phyloP scores from a whole-genome alignment of 2,797 vertebrate genomes.

The Helostoma temminkii region DNA sequence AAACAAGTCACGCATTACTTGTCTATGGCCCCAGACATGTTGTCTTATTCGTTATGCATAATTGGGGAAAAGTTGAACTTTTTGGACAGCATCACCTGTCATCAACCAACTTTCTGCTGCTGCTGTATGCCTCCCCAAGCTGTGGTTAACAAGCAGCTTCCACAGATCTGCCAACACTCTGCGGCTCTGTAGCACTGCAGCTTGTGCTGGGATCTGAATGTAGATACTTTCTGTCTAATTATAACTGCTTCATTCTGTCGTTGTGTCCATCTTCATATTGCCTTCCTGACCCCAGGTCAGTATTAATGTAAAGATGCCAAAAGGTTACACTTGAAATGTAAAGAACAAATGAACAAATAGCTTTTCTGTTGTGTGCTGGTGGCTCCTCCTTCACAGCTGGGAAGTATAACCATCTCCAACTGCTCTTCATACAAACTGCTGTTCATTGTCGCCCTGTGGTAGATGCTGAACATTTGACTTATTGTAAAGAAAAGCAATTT shows the following conservation, averaged over 20 bases:
- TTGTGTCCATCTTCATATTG: neutral
- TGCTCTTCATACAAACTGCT: conserved; percentile 7
- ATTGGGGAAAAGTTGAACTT: conserved; percentile 3
- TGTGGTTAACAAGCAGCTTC: conserved; percentile 22
- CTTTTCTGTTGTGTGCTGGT: conserved; percentile 29
- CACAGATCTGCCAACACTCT: conserved; percentile 4
- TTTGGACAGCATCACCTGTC: conserved; percentile 1
- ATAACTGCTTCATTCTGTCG: neutral
- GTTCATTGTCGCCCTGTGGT: neutral
- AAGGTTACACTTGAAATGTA: conserved; percentile 36
- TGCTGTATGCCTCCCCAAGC: neutral
- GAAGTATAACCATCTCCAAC: conserved; percentile 35
- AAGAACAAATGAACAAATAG: conserved; percentile 47
- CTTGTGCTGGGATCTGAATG: conserved; percentile 4
- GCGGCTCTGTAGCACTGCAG: neutral
- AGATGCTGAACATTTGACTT: conserved; percentile 8
- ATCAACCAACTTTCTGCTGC: neutral
- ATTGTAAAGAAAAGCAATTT: conserved; percentile 25
- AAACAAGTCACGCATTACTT: neutral
- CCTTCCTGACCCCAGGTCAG: neutral
- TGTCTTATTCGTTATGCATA: neutral
- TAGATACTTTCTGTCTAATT: neutral
- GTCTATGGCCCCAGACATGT: neutral
- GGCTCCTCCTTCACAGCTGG: conserved; percentile 48
- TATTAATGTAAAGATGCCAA: neutral